Conservation (phyloP, 2,113 vertebrate genomes). For the Recurvirostra avosetta region DNA sequence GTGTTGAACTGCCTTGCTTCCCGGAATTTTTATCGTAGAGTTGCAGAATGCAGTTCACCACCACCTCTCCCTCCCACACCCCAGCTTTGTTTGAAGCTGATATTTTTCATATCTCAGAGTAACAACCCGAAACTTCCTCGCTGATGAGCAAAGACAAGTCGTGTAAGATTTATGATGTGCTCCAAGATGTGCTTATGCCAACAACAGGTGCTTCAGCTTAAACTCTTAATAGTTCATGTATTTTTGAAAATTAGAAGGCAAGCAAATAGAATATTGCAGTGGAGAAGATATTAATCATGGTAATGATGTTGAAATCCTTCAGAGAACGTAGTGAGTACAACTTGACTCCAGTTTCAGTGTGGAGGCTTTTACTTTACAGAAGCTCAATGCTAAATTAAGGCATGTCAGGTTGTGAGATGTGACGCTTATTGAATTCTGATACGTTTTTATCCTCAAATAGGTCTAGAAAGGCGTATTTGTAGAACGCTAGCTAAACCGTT, state of each 20-base stretch:
- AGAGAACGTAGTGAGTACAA: neutral
- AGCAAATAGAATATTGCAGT: neutral
- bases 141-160: neutral
- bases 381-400: neutral
- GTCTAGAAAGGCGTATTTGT: neutral
- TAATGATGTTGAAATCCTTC: neutral
- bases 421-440: neutral
- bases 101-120: conserved; percentile 33
- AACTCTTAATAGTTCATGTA: neutral
- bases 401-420: neutral
- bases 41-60: neutral
- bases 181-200: neutral
- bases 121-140: conserved; percentile 33
- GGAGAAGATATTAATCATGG: conserved; percentile 6
- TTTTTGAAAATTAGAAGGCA: conserved; percentile 28
- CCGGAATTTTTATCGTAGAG: neutral
- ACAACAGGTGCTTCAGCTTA: conserved; percentile 32
- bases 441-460: neutral
- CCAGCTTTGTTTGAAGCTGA: conserved; percentile 38
- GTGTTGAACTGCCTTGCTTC: neutral
- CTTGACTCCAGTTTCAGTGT: neutral
- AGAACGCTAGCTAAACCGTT: neutral
- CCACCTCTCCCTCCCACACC: neutral
- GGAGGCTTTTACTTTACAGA: neutral
- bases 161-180: neutral